Base-by-base conservation (phyloP, 1,140 invertebrate species). In the Drosophila ficusphila region DNA sequence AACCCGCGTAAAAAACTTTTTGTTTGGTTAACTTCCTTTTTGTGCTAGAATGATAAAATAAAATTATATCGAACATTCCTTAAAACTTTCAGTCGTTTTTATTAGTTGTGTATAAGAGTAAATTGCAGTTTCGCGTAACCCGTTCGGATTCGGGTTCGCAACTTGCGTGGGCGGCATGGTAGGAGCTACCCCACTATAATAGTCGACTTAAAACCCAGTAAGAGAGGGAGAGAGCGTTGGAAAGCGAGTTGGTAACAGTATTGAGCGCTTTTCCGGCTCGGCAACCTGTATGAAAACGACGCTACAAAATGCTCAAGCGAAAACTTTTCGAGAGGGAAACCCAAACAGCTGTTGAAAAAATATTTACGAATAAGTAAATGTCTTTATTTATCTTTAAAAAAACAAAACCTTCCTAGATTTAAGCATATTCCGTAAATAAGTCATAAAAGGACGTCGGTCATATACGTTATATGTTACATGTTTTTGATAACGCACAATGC, bases 261-360 rank as follows among this genome's bases (percentile, higher is more conserved):
- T 74, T 75, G 52, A 52, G 53, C 38, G 38, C 16, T 33, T 73
- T 54, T 53, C 23, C 12, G 18, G 56, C 4, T 27, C 39, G 38
- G 36, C 76, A 79, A 79, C 76, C 76, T 79, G 76, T 79, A 49
- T 57, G 76, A 53, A 56, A 18, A 48, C n/a, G 4, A 18, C 2
- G 52, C 48, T 53, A 36, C 12, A 33, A 49, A 31, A 47, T 16
- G 19, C 18, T 21, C 16, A 29, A 27, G 21, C 25, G 18, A 51
- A 12, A 70, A 64, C 46, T 51, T 54, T 48, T 36, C 31, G 14
- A 25, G 12, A 21, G 23, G 21, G 36, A 49, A 51, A 57, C 4
- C 4, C 49, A 36, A 70, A 62, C 73, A 76, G 73, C 73, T 76
- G 73, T 76, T 76, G 21, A 25, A 9, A 14, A 12, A 12, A 12